phyloP scores from a whole-genome alignment of 2,113 vertebrate genomes.

The Nothocercus julius region DNA sequence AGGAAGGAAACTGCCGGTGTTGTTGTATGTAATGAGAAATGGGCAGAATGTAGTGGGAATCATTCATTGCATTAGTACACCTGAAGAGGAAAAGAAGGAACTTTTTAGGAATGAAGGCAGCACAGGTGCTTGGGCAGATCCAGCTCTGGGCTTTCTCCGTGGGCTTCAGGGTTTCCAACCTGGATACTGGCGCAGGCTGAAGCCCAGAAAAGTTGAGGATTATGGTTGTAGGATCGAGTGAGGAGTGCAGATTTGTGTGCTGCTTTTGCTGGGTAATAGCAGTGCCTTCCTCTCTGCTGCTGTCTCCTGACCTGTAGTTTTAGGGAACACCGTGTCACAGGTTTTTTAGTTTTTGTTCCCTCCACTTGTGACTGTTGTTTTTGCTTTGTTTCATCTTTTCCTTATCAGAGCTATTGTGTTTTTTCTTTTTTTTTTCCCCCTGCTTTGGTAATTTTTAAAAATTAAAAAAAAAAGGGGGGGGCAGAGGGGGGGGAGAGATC shows the following conservation, averaged over 20 bases:
- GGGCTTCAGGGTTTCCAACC: background rate
- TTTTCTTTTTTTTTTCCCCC: background rate
- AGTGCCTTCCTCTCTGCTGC: background rate
- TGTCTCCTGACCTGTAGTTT: background rate
- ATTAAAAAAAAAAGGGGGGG: too few relatives aligned
- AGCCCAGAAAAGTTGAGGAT: background rate
- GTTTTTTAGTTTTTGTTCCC: background rate
- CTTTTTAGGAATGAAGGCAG: background rate
- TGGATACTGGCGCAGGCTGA: background rate
- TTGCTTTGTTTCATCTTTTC: background rate
- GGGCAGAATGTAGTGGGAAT: background rate
- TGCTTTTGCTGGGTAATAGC: background rate
- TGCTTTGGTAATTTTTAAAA: background rate
- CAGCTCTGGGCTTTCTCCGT: background rate
- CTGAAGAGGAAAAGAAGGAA: background rate
- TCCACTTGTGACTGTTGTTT: background rate
- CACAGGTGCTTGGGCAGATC: rapidly evolving
- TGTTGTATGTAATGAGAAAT: background rate
- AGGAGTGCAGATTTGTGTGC: background rate
- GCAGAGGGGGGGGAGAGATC: background rate
- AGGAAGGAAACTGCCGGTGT: background rate
- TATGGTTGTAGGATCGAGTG: too few relatives aligned
- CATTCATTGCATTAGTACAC: background rate
- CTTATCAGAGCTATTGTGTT: background rate
- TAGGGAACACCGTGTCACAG: background rate